Base-by-base conservation (phyloP, 2,797 vertebrate species). In the Cephalopachus bancanus region DNA sequence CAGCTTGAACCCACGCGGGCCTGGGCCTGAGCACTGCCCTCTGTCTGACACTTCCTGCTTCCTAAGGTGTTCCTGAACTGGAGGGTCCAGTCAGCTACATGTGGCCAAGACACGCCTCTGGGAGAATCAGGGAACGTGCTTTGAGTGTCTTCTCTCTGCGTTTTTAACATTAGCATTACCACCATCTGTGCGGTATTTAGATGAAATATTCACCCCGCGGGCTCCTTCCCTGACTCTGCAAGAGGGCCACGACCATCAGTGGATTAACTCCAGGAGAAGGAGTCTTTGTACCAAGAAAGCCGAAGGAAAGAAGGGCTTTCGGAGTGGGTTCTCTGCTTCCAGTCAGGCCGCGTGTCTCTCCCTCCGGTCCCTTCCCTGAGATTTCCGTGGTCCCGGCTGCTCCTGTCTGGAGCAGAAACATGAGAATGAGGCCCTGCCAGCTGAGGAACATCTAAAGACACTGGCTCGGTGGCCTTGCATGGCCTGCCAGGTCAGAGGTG, bases 401-500 rank as follows among this genome's bases (percentile, higher is more conserved):
- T 8, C 9, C 26, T 5, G 0, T 55, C 60, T 12, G 0, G 0
- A 81, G 49, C 65, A 78, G 8, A 96, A 89, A 93, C 95, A 90
- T 96, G 94, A 88, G 51, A 97, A 72, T 12, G 33, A 76, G 72
- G 74, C 28, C 53, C 64, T 88, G 67, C 51, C 71, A 83, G 74
- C 65, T 51, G 65, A 90, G 0, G 5, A 94, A 72, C 86, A 90
- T 75, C 83, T 71, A 76, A 62, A 15, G 20, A 74, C 74, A 53
- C 93, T 76, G 92, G 89, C 89, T 30, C 6, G 16, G 67, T 94
- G 91, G 49, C 75, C 17, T 0, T 0, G 15, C 60, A 2, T 75
- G 62, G 67, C 60, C 44, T 1, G 4, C 57, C 17, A 0, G 30
- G 97, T 92, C 97, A 95, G 88, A 80, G 93, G 87, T 69, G 97